A percentile compares a stretch with the other conserved stretches of the same genome.
phyloP scores from a whole-genome alignment of 2,113 vertebrate genomes.

The Phasianus colchicus region DNA sequence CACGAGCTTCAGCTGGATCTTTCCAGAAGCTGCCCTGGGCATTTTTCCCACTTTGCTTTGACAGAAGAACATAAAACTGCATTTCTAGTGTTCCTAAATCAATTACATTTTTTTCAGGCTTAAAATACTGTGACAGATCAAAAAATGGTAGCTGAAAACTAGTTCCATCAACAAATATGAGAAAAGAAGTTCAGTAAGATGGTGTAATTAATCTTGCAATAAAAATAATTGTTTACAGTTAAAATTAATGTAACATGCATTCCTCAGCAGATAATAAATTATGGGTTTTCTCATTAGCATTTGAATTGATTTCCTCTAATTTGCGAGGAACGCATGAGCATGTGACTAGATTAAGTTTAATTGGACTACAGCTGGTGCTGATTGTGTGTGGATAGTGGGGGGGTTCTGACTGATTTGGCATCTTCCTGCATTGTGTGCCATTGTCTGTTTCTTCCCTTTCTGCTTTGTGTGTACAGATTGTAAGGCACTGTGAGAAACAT shows the following conservation, averaged over 20 bases:
- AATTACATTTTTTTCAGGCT: slow-evolving; percentile 78
- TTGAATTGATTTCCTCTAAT: slow-evolving; percentile 92
- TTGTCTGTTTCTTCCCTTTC: slow-evolving; percentile 48
- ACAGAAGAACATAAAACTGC: slow-evolving; percentile 80
- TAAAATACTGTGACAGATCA: slow-evolving; percentile 81
- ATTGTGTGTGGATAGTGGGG: slow-evolving; percentile 71
- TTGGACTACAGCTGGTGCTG: slow-evolving; percentile 85
- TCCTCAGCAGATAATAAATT: slow-evolving; percentile 91
- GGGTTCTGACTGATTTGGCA: slow-evolving; percentile 75
- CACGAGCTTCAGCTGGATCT: slow-evolving; percentile 64
- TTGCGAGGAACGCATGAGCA: slow-evolving; percentile 85
- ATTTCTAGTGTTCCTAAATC: slow-evolving; percentile 78
- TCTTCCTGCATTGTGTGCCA: slow-evolving; percentile 65
- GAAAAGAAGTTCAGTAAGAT: slow-evolving; percentile 84
- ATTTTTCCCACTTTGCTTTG: slow-evolving; percentile 78
- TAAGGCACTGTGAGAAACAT: slow-evolving; percentile 9
- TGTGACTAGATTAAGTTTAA: slow-evolving; percentile 90
- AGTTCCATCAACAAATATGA: slow-evolving; percentile 84
- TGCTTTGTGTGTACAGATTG: slow-evolving; percentile 8
- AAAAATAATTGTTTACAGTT: slow-evolving; percentile 92
- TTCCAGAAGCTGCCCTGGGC: slow-evolving; percentile 63
- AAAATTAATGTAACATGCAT: slow-evolving; percentile 91
- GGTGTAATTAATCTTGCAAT: slow-evolving; percentile 89
- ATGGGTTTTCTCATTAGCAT: slow-evolving; percentile 90
- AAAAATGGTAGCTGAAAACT: slow-evolving; percentile 81